Evolutionary conservation across 2,797 vertebrate species (phyloP), one percentile per base, ranked within the genome.

Genomic region (Neosalanx taihuensis): DNA sequence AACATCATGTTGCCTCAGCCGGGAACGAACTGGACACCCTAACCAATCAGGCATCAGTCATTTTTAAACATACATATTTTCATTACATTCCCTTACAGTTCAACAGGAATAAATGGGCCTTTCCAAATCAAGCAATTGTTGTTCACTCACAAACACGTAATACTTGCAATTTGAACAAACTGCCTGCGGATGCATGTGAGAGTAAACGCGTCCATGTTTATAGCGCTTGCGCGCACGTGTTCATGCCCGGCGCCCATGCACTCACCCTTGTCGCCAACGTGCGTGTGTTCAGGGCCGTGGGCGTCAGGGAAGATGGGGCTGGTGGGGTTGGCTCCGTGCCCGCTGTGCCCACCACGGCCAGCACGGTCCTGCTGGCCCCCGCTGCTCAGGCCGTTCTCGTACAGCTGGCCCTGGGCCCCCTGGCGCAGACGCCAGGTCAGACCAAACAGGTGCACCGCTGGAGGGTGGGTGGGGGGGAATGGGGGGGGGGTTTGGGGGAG

Each of bases 371-470:
- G 94, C 88, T 92, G 92, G 82, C 91, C 94, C 70, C 93, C 93
- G 66, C 95, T 95, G 89, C 94, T 96, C 87, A 97, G 88, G 81
- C 96, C 96, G 26, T 97, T 96, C 89, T 97, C 96, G 81, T 97
- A 98, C 74, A 97, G 94, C 85, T 96, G 94, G 84, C 94, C 94
- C 88, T 96, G 41, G 3, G 9, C 95, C 57, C 95, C 94, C 68
- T 96, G 95, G 82, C 95, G 95, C 71, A 98, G 93, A 75, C 97
- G 96, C 96, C 96, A 98, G 84, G 96, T 97, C 92, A 98, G 92
- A 86, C 96, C 96, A 89, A 97, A 96, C 93, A 98, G 94, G 92
- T 97, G 96, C 82, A 97, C 96, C 90, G 94, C 96, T 98, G 86
- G 67, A 72, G 23, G 23, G 49, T 23, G 30, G 10, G 20, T n/a